phyloP scores from a whole-genome alignment of 2,797 vertebrate species.

The Oreochromis mossambicus region DNA sequence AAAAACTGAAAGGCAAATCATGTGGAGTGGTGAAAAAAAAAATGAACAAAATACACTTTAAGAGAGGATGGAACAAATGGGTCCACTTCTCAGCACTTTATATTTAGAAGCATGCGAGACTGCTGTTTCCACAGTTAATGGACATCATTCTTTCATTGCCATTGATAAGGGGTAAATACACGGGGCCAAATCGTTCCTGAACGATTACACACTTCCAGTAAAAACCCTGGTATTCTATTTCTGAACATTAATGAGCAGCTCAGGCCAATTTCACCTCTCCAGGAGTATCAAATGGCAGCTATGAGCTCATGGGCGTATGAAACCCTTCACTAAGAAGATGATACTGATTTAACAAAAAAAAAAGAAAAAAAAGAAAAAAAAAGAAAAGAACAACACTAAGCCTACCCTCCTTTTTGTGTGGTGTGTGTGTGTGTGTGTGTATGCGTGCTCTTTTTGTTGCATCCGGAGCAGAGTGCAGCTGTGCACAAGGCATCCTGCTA shows the following conservation, averaged over 20 bases:
- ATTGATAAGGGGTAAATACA: conserved; percentile 27
- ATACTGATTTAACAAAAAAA: conserved; percentile 14
- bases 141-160: not conserved
- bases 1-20: not conserved
- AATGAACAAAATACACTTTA: not conserved
- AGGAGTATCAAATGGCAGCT: conserved; percentile 61
- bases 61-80: not conserved
- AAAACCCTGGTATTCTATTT: conserved; percentile 61
- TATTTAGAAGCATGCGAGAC: conserved; percentile 3
- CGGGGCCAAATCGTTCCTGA: conserved; percentile 25
- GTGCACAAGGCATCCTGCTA: conserved; percentile 77
- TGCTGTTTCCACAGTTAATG: not conserved
- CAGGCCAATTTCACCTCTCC: conserved; percentile 41
- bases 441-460: conserved; percentile 48
- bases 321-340: conserved; percentile 41
- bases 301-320: conserved; percentile 55
- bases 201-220: conserved; percentile 58
- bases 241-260: conserved; percentile 55
- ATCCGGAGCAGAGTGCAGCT: conserved; percentile 80
- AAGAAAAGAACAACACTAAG: not conserved
- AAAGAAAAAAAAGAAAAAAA: not conserved
- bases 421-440: not conserved
- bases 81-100: not conserved
- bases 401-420: not conserved
- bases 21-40: not conserved